Conservation (phyloP, 1,140 invertebrate genomes). For the Sweltsa coloradensis region DNA sequence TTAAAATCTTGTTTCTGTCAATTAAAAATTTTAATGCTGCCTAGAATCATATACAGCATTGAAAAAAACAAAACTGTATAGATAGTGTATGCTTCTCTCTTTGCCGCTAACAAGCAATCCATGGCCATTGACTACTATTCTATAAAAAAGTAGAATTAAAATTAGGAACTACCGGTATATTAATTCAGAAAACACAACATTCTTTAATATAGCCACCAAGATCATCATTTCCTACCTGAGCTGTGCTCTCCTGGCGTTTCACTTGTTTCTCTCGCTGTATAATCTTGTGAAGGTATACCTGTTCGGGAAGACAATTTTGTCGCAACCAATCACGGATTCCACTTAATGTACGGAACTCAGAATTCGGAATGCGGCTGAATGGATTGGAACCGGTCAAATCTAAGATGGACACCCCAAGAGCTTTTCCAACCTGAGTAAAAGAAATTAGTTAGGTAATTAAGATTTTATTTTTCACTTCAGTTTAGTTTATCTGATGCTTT, state of each 20-base stretch:
- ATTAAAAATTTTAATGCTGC: too few species aligned
- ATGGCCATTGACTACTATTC: too few species aligned
- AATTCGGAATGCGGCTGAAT: constrained; percentile 61
- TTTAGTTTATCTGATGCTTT: not conserved
- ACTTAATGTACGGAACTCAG: constrained; percentile 58
- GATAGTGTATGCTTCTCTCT: not conserved
- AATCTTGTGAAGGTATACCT: constrained; percentile 1
- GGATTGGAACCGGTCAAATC: constrained; percentile 71
- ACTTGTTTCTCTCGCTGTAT: not conserved
- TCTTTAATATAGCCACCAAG: not conserved
- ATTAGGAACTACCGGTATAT: too few species aligned
- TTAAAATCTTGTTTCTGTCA: too few species aligned
- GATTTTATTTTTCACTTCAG: constrained; percentile 1
- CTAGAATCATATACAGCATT: not conserved
- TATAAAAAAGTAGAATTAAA: too few species aligned
- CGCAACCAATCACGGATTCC: constrained; percentile 57
- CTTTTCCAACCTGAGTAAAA: constrained; percentile 57
- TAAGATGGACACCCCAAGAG: constrained; percentile 66
- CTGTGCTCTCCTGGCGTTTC: not conserved
- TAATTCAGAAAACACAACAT: not conserved
- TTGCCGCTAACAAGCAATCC: not conserved
- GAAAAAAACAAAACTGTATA: not conserved
- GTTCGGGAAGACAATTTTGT: constrained; percentile 6
- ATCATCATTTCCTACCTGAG: not conserved
- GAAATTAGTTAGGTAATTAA: constrained; percentile 11